These are phyloP conservation scores for Corticium candelabrum DNA, from an alignment of 37 sponge, comb jelly and placozoan genomes.

Conservation along the genomic window DNA sequence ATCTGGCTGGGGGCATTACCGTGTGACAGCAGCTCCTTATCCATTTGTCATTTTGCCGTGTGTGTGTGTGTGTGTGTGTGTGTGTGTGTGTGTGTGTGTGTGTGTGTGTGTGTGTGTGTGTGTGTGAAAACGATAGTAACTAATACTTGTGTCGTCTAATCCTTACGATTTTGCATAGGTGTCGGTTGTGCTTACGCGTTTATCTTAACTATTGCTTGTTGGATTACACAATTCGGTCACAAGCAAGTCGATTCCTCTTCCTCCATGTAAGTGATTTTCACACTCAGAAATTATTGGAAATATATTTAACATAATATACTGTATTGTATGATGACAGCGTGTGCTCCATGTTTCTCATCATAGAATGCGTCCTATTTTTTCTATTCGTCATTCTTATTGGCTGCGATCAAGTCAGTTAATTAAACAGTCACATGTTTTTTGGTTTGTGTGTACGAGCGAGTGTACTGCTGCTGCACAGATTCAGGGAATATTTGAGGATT, in stretches of 20 bases:
- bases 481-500: background rate
- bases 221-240: background rate
- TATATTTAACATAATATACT: background rate
- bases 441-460: background rate
- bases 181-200: constrained; percentile 2
- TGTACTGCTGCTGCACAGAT: background rate
- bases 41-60: too few species aligned
- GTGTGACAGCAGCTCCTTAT: too few species aligned
- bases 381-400: background rate
- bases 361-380: background rate
- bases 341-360: background rate
- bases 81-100: too few species aligned
- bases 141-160: too few species aligned
- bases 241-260: background rate
- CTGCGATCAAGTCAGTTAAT: constrained; percentile 9
- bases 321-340: background rate
- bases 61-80: too few species aligned
- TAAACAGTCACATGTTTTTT: too few species aligned
- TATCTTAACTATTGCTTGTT: constrained; percentile 2
- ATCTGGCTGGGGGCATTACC: too few species aligned
- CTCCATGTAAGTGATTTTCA: background rate
- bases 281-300: background rate
- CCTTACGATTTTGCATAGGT: too few species aligned
- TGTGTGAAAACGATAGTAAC: too few species aligned
- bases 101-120: too few species aligned